Percentiles rank a stretch among this genome's conserved stretches.
These are phyloP conservation scores for Volucella inflata DNA, from an alignment of 2,888 invertebrate genomes.

Conservation along the genomic window DNA sequence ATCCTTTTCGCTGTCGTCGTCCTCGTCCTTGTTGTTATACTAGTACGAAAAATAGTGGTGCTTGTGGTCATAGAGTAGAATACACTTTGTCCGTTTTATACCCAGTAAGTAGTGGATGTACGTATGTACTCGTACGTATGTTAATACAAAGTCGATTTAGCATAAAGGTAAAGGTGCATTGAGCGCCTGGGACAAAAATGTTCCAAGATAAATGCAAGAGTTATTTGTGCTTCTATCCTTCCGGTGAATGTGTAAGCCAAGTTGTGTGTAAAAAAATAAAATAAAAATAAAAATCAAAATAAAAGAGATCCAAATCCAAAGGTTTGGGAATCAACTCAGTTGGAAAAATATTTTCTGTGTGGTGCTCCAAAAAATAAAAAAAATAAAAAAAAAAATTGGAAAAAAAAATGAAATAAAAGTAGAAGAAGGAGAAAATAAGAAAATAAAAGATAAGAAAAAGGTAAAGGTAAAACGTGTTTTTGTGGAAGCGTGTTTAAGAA, in stretches of 20 bases:
- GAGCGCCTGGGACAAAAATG: conserved; percentile 63
- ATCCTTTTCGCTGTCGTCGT: conserved; percentile 58
- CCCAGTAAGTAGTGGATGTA: too few species aligned
- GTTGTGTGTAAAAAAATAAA: conserved; percentile 52
- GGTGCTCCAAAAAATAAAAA: conserved; percentile 51
- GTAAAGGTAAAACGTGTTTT: conserved; percentile 75
- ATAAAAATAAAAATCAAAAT: conserved; percentile 33
- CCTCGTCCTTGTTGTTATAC: conserved; percentile 25
- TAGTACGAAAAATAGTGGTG: neutral
- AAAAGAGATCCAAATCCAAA: conserved; percentile 44
- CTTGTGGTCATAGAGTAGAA: conserved; percentile 1
- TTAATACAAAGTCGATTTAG: conserved; percentile 47
- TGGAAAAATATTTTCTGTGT: conserved; percentile 68
- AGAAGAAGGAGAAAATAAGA: conserved; percentile 50
- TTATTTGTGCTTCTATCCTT: conserved; percentile 58
- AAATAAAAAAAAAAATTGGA: conserved; percentile 26
- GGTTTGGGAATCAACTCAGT: conserved; percentile 69
- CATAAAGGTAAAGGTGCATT: conserved; percentile 37
- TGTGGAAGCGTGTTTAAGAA: conserved; percentile 68
- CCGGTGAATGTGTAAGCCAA: conserved; percentile 58
- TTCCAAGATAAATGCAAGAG: conserved; percentile 63
- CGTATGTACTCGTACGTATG: conserved; percentile 5
- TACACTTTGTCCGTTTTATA: conserved; percentile 61
- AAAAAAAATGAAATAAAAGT: conserved; percentile 55
- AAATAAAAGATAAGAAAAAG: conserved; percentile 66